Percentiles rank a stretch among this genome's conserved stretches.
phyloP scores from a whole-genome alignment of 2,797 vertebrate species.

The Periophthalmus magnuspinnatus region DNA sequence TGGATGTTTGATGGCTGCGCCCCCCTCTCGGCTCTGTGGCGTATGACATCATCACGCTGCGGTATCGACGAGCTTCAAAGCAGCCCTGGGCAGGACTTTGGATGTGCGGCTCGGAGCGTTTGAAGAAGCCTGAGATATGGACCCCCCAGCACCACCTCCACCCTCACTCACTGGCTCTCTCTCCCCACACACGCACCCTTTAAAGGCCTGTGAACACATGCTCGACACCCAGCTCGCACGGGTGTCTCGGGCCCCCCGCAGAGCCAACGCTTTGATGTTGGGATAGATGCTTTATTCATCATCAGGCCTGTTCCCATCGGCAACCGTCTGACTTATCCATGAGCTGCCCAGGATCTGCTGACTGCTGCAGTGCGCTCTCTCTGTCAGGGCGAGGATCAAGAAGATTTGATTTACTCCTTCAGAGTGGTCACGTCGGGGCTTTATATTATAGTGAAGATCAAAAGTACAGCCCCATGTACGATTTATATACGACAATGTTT shows the following conservation, averaged over 20 bases:
- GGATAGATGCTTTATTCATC: conserved; percentile 60
- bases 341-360: neutral
- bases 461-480: no score
- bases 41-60: conserved; percentile 77
- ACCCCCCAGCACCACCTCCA: conserved; percentile 35
- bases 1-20: conserved; percentile 69
- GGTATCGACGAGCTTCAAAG: conserved; percentile 75
- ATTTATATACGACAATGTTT: no score
- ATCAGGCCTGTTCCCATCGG: conserved; percentile 28
- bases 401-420: neutral
- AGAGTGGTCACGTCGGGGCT: neutral
- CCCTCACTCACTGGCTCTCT: conserved; percentile 25
- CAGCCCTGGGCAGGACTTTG: conserved; percentile 60
- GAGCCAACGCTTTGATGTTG: conserved; percentile 71
- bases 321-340: neutral
- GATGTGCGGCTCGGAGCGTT: conserved; percentile 31
- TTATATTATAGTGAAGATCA: no score
- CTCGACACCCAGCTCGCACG: conserved; percentile 61
- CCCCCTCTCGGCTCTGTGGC: conserved; percentile 67
- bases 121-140: conserved; percentile 69
- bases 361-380: neutral
- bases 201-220: conserved; percentile 62
- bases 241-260: conserved; percentile 73
- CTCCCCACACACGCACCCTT: conserved; percentile 63
- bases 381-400: neutral